A percentile compares a stretch with the other conserved stretches of the same genome.
phyloP scores from a whole-genome alignment of 2,113 vertebrate species.

The Strix aluco region DNA sequence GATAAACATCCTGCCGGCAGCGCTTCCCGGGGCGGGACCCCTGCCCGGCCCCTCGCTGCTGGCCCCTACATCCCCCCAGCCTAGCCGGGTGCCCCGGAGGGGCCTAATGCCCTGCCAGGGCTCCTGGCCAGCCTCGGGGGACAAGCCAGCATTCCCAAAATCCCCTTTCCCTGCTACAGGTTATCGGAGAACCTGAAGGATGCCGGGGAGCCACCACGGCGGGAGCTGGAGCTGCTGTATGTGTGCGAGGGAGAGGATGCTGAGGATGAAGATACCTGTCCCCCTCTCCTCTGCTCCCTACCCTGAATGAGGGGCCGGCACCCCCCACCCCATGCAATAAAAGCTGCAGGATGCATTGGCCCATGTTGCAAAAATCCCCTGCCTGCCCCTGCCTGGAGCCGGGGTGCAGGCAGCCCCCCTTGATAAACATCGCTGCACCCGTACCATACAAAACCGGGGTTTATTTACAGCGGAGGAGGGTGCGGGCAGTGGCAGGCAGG shows the following conservation, averaged over 20 bases:
- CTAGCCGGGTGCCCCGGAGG: accelerated
- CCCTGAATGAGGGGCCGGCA: not conserved
- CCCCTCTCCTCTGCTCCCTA: constrained; percentile 67
- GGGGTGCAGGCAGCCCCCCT: not conserved
- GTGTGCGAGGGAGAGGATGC: constrained; percentile 80
- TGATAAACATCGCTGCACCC: not conserved
- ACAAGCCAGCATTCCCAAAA: not conserved
- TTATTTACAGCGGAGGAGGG: constrained; percentile 47
- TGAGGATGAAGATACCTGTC: constrained; percentile 61
- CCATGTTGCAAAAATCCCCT: accelerated
- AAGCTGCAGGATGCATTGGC: not conserved
- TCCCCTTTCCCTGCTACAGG: not conserved
- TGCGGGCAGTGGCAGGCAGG: not conserved
- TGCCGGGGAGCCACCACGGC: constrained; percentile 7
- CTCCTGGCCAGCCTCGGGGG: too few species aligned
- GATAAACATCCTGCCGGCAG: constrained; percentile 74
- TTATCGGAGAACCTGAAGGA: constrained; percentile 76
- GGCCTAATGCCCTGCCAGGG: not conserved
- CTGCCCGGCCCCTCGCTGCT: not conserved
- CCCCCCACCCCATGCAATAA: not conserved
- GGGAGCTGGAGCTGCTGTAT: constrained; percentile 75
- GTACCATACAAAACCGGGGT: constrained; percentile 17
- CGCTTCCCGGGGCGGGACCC: constrained; percentile 38
- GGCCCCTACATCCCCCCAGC: not conserved
- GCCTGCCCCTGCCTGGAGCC: not conserved